Conservation (phyloP, 2,888 invertebrate species). For the Spodoptera exigua region DNA sequence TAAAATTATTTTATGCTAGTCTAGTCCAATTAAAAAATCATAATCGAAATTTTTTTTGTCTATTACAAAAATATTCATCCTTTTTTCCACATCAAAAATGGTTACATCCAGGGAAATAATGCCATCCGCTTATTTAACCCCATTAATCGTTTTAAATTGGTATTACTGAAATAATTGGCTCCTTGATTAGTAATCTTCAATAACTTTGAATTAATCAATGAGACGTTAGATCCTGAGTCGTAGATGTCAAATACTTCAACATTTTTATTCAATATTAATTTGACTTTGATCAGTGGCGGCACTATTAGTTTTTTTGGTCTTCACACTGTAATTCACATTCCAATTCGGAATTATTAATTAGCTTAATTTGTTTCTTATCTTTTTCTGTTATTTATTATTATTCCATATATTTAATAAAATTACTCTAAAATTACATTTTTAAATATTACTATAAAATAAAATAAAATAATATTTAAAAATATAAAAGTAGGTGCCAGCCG, state of each 20-base stretch:
- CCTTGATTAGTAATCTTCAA: constrained; percentile 20
- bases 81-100: background rate
- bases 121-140: constrained; percentile 7
- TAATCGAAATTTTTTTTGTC: constrained; percentile 1
- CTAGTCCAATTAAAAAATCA: constrained; percentile 1
- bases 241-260: constrained; percentile 25
- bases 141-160: constrained; percentile 26
- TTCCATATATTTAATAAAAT: constrained; percentile 25
- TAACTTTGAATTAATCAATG: constrained; percentile 30
- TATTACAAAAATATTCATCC: background rate
- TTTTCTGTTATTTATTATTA: background rate
- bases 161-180: no score
- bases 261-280: constrained; percentile 18
- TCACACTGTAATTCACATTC: constrained; percentile 12
- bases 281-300: no score
- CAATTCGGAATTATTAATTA: constrained; percentile 10
- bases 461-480: no score
- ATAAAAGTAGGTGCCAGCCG: no score
- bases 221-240: constrained; percentile 33
- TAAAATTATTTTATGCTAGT: background rate
- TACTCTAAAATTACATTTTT: constrained; percentile 7
- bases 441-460: no score
- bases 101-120: background rate
- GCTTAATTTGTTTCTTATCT: constrained; percentile 1
- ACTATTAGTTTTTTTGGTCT: constrained; percentile 43